Evolutionary conservation across 1,140 invertebrate genomes (phyloP), one percentile per base, ranked within the genome.

Genomic region (Zaprionus taronus): DNA sequence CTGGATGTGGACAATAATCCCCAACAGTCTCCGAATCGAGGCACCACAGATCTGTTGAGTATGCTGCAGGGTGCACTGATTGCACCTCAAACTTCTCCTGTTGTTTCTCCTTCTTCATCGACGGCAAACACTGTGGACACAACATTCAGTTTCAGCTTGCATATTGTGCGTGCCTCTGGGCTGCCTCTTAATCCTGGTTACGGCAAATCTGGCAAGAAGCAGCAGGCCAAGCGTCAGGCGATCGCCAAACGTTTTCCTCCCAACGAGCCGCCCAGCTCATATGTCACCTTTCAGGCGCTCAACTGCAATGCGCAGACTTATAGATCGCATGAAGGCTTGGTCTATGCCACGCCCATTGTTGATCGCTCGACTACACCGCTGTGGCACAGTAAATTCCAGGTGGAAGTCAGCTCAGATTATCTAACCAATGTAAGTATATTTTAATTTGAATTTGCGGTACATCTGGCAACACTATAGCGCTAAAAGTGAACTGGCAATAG

Each of bases 201-300:
- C 69, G 80, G 77, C 11, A 91, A 91, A 47, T 57, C 74, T 7
- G 60, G 63, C 17, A 91, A 86, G 58, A 92, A 92, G 49, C 79
- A 92, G 53, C 79, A 77, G 63, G 76, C 60, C 20, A 91, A 92
- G 51, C 75, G 75, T 20, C 85, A 84, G 49, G 76, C 79, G 41
- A 81, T 73, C 1, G 76, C 81, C 14, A 87, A 74, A 22, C 79
- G 87, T 22, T 84, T 84, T 62, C 78, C 80, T 14, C 79, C 86
- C 57, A 90, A 91, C 12, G 82, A 94, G 15, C 93, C 93, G 36
- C 95, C 95, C 7, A 94, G 93, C 79, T 94, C 94, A 38, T 95
- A 95, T 77, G 95, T 95, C 17, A 95, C 94, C 57, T 95, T 95
- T 81, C 94, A 95, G 91, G 92, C 91, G 2, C 71, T 85, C 31